Base-by-base conservation (phyloP, 2,888 invertebrate genomes). In the Tachina fera region DNA sequence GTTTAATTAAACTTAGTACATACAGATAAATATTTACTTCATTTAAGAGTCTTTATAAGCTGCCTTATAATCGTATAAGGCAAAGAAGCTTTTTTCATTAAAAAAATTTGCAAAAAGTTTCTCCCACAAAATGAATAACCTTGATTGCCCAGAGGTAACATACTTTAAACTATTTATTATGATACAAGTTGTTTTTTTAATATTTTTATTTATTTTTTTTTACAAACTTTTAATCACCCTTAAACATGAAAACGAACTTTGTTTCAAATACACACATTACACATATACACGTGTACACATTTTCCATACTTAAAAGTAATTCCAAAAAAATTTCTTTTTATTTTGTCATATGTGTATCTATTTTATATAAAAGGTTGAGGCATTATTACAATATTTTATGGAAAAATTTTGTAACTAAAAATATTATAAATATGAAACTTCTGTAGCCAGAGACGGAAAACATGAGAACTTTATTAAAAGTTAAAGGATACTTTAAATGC, bases 371-470 rank as follows among this genome's bases (percentile, higher is more conserved):
- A 53, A 19, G 10, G 51, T 53, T 53, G 51, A 53, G 51, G 19
- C 39, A n/a, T 58, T 31, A 31, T 31, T n/a, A 58, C n/a, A 58
- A 58, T 5, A n/a, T 58, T 58, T 39, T 58, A 58, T 58, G 39
- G 39, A 10, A 39, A 39, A 58, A 16, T 56, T 13, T 13, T 56
- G 3, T 13, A 4, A 56, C 22, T 1, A 2, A 22, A 22, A 22
- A 56, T 22, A 31, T 11, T 22, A 56, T 22, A 22, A 22, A n/a
- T n/a, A n/a, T n/a, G n/a, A n/a, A n/a, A 10, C 6, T 31, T 31
- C 13, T 53, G 19, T 0, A 53, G 9, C 3, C 16, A 1, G 13
- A 13, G 5, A 1, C 4, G 22, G 5, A 10, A 14, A 1, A 39
- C 9, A 58, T 39, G 39, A 31, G 11, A 58, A 31, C 22, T 31